These are phyloP conservation scores for Aythya baeri DNA, from an alignment of 2,113 vertebrate genomes.

Conservation along the genomic window DNA sequence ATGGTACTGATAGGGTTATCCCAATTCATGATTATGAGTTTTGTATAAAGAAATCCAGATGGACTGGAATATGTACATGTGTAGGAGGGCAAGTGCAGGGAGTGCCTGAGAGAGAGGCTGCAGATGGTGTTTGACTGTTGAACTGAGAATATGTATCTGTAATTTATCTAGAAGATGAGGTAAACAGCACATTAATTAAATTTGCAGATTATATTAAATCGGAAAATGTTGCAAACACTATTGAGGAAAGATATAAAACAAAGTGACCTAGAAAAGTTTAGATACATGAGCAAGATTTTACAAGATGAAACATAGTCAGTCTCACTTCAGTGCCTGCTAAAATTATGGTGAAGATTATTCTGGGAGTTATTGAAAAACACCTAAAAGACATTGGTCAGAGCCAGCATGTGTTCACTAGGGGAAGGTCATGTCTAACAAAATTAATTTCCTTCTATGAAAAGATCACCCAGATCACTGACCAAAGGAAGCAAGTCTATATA, in stretches of 20 bases:
- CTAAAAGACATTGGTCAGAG: no score
- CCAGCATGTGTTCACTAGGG: no score
- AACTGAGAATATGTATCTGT: slow-evolving; percentile 69
- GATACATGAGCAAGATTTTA: neutral
- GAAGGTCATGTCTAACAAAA: no score
- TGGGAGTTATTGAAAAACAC: no score
- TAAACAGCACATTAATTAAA: slow-evolving; percentile 73
- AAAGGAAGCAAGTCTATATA: no score
- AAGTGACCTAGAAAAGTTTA: slow-evolving; percentile 61
- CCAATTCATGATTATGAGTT: neutral
- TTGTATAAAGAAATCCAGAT: slow-evolving; percentile 54
- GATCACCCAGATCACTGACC: no score
- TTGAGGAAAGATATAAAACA: slow-evolving; percentile 40
- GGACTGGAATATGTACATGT: slow-evolving; percentile 31
- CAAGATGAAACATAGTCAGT: neutral
- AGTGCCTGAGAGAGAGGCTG: slow-evolving; percentile 21
- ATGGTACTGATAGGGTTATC: slow-evolving; percentile 14
- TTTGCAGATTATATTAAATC: slow-evolving; percentile 63
- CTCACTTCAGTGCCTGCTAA: no score
- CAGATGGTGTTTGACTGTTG: slow-evolving; percentile 70
- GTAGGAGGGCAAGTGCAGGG: slow-evolving; percentile 9
- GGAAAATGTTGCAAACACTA: slow-evolving; percentile 35
- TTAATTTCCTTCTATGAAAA: no score
- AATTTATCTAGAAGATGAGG: slow-evolving; percentile 66
- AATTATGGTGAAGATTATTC: no score